Evolutionary conservation across 37 sponge, comb jelly and placozoan genomes (phyloP).

Genomic region (Diacarnus erythraeanus): DNA sequence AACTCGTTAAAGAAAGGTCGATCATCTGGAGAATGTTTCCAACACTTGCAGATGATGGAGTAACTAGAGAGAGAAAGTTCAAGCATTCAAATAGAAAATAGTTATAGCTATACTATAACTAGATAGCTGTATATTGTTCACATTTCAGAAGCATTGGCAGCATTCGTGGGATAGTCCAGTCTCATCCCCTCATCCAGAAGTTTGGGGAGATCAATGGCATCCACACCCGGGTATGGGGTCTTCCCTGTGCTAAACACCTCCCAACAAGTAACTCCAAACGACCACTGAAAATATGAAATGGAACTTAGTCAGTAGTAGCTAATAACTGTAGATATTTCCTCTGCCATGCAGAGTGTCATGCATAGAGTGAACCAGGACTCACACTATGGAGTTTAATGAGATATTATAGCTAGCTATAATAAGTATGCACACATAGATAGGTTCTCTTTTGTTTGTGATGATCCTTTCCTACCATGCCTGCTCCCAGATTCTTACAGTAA

Average conservation of each 20-base stretch:
- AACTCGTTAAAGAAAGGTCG: constrained; percentile 25
- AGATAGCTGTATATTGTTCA: neutral
- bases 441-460: too few species aligned
- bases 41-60: constrained; percentile 30
- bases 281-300: constrained; percentile 24
- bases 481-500: too few species aligned
- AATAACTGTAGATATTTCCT: too few species aligned
- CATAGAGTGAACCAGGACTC: too few species aligned
- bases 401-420: too few species aligned
- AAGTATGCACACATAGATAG: too few species aligned
- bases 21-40: constrained; percentile 22
- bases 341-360: too few species aligned
- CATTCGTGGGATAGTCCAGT: constrained; percentile 20
- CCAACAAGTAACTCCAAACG: constrained; percentile 53
- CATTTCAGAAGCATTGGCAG: constrained; percentile 27
- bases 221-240: constrained; percentile 35
- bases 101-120: too few species aligned
- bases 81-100: too few species aligned
- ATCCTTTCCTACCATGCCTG: too few species aligned
- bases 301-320: constrained; percentile 2
- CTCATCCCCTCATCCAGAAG: constrained; percentile 15
- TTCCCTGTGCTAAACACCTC: constrained; percentile 26
- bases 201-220: constrained; percentile 1
- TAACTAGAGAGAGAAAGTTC: too few species aligned
- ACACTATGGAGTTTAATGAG: too few species aligned